Percentiles rank a stretch among this genome's conserved stretches.
Evolutionary conservation across 2,888 invertebrate genomes (phyloP).

Genomic region (Rotaria sp.): DNA sequence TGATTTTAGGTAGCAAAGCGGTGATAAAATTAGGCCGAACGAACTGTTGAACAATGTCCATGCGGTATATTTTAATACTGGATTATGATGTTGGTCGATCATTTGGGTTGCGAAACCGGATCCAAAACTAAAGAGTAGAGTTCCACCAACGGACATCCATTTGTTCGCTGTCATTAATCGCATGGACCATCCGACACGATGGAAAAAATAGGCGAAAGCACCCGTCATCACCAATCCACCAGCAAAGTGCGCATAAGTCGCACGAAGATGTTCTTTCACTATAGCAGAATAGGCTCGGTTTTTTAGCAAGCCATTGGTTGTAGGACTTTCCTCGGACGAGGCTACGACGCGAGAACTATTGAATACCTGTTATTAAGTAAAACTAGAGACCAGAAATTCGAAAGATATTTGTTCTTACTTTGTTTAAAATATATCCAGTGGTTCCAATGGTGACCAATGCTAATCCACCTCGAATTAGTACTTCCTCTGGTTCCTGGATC

Average conservation of each 20-base stretch:
- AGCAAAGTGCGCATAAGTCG: not conserved
- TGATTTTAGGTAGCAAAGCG: not conserved
- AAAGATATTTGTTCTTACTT: not conserved
- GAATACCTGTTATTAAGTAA: not conserved
- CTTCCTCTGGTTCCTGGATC: no score
- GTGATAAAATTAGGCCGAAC: not conserved
- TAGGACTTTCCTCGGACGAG: not conserved
- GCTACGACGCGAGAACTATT: not conserved
- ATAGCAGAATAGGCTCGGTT: not conserved
- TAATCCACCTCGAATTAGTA: not conserved
- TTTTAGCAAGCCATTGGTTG: not conserved
- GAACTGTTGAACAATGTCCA: not conserved
- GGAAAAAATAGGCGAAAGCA: not conserved
- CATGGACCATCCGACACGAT: not conserved
- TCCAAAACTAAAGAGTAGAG: not conserved
- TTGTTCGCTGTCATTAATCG: not conserved
- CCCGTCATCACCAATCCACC: not conserved
- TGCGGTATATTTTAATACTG: not conserved
- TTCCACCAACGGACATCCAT: not conserved
- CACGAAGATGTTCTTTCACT: not conserved
- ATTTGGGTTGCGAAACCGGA: not conserved
- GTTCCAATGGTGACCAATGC: not conserved
- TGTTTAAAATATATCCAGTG: not conserved
- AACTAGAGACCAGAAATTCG: not conserved
- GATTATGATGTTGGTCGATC: not conserved